Base-by-base conservation (phyloP, 23 tunicate species). In the Aplidium turbinatum region DNA sequence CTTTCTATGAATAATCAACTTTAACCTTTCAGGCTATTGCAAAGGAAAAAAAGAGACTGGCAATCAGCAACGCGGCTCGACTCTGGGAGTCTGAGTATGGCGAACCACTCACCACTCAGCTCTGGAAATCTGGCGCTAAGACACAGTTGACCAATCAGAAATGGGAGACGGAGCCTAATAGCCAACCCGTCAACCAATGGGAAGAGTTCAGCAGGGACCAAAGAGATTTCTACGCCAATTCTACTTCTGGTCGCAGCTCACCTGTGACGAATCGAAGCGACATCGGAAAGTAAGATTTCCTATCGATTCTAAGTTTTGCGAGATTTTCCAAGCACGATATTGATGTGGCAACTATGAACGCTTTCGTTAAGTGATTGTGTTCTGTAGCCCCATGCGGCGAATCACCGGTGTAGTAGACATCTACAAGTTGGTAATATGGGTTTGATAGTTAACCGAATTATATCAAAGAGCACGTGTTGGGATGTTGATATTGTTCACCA, bases 21-120 rank as follows among this genome's bases (percentile, higher is more conserved):
- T 42, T 42, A 16, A 42, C 9, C 28, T 42, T 83, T 67, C 13
- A 87, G 89, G 89, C 87, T 23, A 82, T 89, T 56, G 96, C 89
- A 0, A 89, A 89, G 33, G 96, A 89, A 33, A 89, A 89, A 61
- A 89, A 89, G 48, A 45, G 96, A 7, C 63, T 89, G 29, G 96
- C 96, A 22, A 89, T 89, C 35, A 89, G 86, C 72, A 89, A 89
- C 57, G 96, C 96, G 1, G 96, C 96, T 28, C 58, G 89, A 39
- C 85, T 78, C 58, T 89, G 96, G 96, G 89, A 89, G 53, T 76
- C 89, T 23, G 89, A 81, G 70, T 82, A 72, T 56, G 72, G 72
- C 4, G 4, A 5, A 24, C 50, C 72, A 55, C 69, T n/a, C 11
- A 77, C 19, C 39, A 11, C 1, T 18, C 82, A 29, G 42, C 9